Evolutionary conservation across 2,888 invertebrate species (phyloP).

Genomic region (Muscina levida): DNA sequence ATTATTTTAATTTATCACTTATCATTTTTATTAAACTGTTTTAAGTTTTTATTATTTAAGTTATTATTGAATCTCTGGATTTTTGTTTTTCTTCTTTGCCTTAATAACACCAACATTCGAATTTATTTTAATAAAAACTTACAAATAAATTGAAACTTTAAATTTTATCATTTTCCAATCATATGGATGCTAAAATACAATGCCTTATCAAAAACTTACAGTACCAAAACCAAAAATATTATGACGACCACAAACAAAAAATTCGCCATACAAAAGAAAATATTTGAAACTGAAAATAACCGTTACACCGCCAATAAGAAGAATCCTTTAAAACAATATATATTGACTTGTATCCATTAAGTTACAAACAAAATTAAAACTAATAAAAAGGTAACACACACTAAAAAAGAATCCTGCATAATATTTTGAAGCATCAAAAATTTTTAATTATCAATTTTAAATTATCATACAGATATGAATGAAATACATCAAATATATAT

Average conservation of each 20-base stretch:
- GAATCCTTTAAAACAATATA: slow-evolving; percentile 14
- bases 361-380: not conserved
- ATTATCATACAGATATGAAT: slow-evolving; percentile 1
- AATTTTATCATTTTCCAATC: slow-evolving; percentile 35
- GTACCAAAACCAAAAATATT: slow-evolving; percentile 44
- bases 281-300: slow-evolving; percentile 34
- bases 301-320: slow-evolving; percentile 25
- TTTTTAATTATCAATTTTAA: slow-evolving; percentile 49
- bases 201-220: slow-evolving; percentile 55
- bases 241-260: slow-evolving; percentile 22
- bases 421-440: slow-evolving; percentile 25
- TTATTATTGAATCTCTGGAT: too few relatives aligned
- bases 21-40: too few relatives aligned
- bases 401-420: not conserved
- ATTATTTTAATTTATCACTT: slow-evolving; percentile 8
- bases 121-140: slow-evolving; percentile 28
- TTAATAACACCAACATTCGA: slow-evolving; percentile 25
- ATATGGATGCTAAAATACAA: slow-evolving; percentile 58
- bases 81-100: slow-evolving; percentile 14
- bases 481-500: slow-evolving; percentile 18
- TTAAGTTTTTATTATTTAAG: slow-evolving; percentile 8
- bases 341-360: not conserved
- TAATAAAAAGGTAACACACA: too few relatives aligned
- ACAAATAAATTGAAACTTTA: slow-evolving; percentile 25
- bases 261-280: not conserved